Percentiles rank a stretch among this genome's conserved stretches.
These are phyloP conservation scores for Clarias fuscus DNA, from an alignment of 2,797 vertebrate genomes.

Conservation along the genomic window DNA sequence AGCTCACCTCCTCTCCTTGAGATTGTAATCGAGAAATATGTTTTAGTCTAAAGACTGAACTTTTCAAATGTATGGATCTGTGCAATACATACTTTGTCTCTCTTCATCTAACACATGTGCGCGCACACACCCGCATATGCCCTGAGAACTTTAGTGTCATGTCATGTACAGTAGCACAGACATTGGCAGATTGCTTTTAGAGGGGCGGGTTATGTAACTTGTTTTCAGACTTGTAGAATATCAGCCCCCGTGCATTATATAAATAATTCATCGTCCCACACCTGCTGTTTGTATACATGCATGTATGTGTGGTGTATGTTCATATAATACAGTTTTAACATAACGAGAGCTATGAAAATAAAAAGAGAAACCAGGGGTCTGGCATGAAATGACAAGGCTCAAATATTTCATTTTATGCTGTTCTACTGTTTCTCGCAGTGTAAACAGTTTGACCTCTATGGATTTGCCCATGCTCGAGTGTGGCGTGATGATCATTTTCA, in stretches of 20 bases:
- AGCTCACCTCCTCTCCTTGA: neutral
- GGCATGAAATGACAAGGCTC: neutral
- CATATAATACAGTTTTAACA: constrained; percentile 34
- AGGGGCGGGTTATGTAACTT: constrained; percentile 63
- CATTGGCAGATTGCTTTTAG: constrained; percentile 38
- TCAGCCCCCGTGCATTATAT: constrained; percentile 44
- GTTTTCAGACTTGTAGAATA: constrained; percentile 57
- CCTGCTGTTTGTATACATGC: constrained; percentile 13
- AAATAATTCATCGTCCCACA: constrained; percentile 41
- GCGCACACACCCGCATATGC: neutral
- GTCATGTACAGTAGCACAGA: constrained; percentile 34
- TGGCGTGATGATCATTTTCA: constrained; percentile 62
- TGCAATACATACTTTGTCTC: neutral
- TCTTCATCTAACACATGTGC: neutral
- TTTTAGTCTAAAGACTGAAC: neutral
- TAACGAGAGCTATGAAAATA: neutral
- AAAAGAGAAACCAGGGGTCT: neutral
- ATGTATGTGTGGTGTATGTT: constrained; percentile 34
- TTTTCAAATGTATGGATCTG: neutral
- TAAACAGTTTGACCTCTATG: neutral
- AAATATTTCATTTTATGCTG: neutral
- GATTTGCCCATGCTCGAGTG: neutral
- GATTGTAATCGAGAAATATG: constrained; percentile 3
- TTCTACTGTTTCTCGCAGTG: neutral
- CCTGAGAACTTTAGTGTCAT: constrained; percentile 29